phyloP scores from a whole-genome alignment of 2,113 vertebrate species.

The Lethenteron reissneri region DNA sequence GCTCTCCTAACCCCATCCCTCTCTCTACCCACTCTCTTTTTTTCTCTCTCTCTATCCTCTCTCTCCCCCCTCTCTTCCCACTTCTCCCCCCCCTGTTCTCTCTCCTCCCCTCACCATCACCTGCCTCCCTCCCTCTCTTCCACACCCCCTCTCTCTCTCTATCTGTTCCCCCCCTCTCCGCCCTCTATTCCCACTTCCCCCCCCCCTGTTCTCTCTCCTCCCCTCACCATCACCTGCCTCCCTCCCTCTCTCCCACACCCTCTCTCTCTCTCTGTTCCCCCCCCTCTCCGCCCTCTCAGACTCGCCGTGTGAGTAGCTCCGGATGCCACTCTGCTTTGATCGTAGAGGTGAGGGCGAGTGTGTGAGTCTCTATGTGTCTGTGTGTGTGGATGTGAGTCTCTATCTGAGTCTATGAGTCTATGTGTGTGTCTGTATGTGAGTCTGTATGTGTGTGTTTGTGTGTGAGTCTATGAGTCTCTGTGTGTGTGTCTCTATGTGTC shows the following conservation, averaged over 20 bases:
- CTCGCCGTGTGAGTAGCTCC: not conserved
- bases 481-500: not conserved
- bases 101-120: conserved; percentile 10
- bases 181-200: not conserved
- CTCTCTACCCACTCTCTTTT: not conserved
- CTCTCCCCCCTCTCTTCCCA: not conserved
- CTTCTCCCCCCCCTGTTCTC: conserved; percentile 4
- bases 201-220: conserved; percentile 10
- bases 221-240: conserved; percentile 8
- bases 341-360: not conserved
- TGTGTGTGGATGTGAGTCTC: too few relatives aligned
- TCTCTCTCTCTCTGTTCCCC: conserved; percentile 18
- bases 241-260: conserved; percentile 23
- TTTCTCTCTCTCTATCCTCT: not conserved
- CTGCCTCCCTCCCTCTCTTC: not conserved
- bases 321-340: not conserved
- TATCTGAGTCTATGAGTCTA: too few relatives aligned
- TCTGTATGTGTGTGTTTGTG: not conserved
- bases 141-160: not conserved
- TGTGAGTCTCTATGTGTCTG: too few relatives aligned
- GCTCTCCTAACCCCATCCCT: not conserved
- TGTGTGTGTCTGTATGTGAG: too few relatives aligned
- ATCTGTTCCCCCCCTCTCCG: too few relatives aligned
- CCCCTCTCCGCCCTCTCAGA: conserved; percentile 14
- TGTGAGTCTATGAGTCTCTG: not conserved